These are phyloP conservation scores for Alligator sinensis DNA, from an alignment of 2,113 vertebrate species.

Conservation along the genomic window DNA sequence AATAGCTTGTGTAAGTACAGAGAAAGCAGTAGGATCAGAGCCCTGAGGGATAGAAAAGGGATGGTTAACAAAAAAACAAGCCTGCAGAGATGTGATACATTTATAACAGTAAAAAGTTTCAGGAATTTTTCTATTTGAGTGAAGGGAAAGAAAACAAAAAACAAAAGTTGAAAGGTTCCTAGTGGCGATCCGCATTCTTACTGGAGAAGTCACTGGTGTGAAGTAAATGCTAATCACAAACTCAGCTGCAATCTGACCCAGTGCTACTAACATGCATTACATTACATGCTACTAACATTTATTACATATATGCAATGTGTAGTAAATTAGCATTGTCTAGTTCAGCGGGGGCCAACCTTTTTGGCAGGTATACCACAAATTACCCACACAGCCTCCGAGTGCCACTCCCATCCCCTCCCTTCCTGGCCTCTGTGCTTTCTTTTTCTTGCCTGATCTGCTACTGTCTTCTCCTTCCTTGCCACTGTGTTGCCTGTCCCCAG, in stretches of 20 bases:
- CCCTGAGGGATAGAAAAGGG: constrained; percentile 79
- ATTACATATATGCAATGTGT: no score
- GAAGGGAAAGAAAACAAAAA: not conserved
- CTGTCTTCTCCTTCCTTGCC: no score
- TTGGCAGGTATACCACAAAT: no score
- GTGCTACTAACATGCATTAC: not conserved
- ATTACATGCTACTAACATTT: not conserved
- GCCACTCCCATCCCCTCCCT: no score
- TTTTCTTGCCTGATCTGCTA: no score
- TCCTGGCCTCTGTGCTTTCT: no score
- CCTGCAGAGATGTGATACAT: not conserved
- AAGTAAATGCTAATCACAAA: not conserved
- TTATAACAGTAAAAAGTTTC: not conserved
- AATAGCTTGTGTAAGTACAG: constrained; percentile 96
- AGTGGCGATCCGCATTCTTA: not conserved
- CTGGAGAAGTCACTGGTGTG: not conserved
- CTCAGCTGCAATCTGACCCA: not conserved
- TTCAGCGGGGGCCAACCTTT: no score
- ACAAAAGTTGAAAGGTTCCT: fast-evolving
- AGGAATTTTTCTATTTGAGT: not conserved
- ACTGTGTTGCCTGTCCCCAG: no score
- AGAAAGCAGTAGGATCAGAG: constrained; percentile 94
- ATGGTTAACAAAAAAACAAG: not conserved
- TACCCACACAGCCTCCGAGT: no score
- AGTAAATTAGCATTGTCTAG: no score